A percentile compares a stretch with the other conserved stretches of the same genome.
Conservation (phyloP, 2,888 invertebrate genomes). For the Tenthredo livida region DNA sequence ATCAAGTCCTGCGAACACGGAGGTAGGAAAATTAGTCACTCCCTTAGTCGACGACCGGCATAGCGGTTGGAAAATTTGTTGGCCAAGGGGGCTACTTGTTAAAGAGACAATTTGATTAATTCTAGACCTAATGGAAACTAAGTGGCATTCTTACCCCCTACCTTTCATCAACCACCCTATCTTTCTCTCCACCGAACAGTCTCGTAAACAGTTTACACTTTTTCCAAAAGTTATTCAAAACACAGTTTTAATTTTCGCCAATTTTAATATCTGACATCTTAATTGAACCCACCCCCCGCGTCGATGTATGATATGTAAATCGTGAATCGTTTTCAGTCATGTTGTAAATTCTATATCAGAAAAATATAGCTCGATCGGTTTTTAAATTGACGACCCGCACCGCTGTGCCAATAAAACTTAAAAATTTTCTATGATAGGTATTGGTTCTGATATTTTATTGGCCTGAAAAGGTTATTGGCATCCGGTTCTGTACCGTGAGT, state of each 20-base stretch:
- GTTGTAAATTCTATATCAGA: neutral
- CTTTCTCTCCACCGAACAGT: neutral
- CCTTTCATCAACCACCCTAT: constrained; percentile 13
- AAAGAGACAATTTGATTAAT: constrained; percentile 55
- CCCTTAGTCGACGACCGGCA: constrained; percentile 13
- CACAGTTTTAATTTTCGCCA: constrained; percentile 29
- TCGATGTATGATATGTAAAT: too few species aligned
- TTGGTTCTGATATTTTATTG: constrained; percentile 7
- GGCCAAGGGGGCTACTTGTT: constrained; percentile 23
- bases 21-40: constrained; percentile 23
- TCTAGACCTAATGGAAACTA: constrained; percentile 53
- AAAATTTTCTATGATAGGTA: constrained; percentile 25
- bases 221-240: neutral
- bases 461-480: constrained; percentile 42
- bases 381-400: neutral
- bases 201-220: constrained; percentile 9
- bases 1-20: neutral
- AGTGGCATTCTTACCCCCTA: constrained; percentile 46
- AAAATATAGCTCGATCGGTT: neutral
- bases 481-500: constrained; percentile 44
- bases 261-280: neutral
- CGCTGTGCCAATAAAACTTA: neutral
- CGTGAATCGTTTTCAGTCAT: too few species aligned
- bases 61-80: constrained; percentile 30
- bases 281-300: too few species aligned